Percentiles rank a stretch among this genome's conserved stretches.
Evolutionary conservation across 2,113 vertebrate species (phyloP).

Genomic region (Rallus limicola): DNA sequence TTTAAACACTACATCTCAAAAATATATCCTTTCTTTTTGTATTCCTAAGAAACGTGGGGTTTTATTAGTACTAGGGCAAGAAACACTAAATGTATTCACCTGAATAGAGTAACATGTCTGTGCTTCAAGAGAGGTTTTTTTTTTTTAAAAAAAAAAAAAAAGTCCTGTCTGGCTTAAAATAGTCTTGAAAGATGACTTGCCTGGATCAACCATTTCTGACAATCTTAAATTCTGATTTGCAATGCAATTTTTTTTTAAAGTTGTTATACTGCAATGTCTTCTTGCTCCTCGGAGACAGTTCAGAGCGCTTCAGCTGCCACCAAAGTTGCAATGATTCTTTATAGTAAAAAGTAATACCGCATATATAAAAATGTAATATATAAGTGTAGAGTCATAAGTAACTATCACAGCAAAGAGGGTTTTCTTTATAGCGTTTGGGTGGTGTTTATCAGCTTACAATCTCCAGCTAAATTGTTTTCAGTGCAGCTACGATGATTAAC

Average conservation of each 20-base stretch:
- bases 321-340: conserved; percentile 58
- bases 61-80: background rate
- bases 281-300: conserved; percentile 67
- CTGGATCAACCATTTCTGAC: conserved; percentile 11
- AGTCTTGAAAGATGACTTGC: conserved; percentile 12
- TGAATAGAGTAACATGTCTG: background rate
- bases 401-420: conserved; percentile 60
- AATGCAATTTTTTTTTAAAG: conserved; percentile 45
- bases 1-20: background rate
- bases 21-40: background rate
- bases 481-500: conserved; percentile 43
- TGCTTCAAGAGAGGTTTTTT: background rate
- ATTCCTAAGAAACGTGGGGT: background rate
- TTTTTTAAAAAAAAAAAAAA: background rate
- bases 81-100: background rate
- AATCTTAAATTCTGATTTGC: conserved; percentile 49
- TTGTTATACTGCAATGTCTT: conserved; percentile 63
- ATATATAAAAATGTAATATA: conserved; percentile 70
- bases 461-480: conserved; percentile 63
- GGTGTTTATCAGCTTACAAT: conserved; percentile 70
- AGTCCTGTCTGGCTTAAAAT: conserved; percentile 27
- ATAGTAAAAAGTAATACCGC: conserved; percentile 67
- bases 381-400: conserved; percentile 59
- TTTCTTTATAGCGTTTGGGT: conserved; percentile 63
- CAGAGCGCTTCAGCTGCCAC: conserved; percentile 61